Percentiles rank a stretch among this genome's conserved stretches.
Conservation (phyloP, 2,888 invertebrate genomes). For the Rhopalosiphum nymphaeae region DNA sequence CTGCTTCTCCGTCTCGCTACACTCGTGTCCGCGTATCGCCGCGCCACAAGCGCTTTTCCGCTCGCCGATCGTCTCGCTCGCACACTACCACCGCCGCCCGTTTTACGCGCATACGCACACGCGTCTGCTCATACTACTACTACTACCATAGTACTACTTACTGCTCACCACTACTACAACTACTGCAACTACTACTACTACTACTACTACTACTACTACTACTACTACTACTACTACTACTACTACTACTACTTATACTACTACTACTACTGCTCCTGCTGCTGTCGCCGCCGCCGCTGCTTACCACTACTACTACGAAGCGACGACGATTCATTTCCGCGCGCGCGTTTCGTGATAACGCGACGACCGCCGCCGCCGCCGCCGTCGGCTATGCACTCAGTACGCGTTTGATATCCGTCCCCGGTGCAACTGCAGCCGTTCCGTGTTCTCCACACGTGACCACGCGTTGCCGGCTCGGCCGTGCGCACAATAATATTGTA, state of each 20-base stretch:
- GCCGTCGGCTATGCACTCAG: neutral
- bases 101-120: neutral
- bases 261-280: neutral
- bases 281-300: too few species aligned
- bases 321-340: neutral
- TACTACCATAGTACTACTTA: neutral
- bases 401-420: constrained; percentile 48
- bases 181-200: neutral
- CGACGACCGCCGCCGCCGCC: neutral
- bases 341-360: constrained; percentile 27
- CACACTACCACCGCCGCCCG: neutral
- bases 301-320: neutral
- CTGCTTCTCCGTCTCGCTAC: neutral
- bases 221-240: neutral
- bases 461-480: constrained; percentile 22
- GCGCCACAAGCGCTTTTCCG: neutral
- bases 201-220: neutral
- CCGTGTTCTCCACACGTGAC: constrained; percentile 50
- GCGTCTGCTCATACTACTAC: neutral
- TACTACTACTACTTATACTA: neutral
- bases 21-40: neutral
- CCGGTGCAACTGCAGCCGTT: constrained; percentile 28
- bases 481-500: neutral
- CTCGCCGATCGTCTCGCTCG: neutral
- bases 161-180: neutral